Evolutionary conservation across 2,888 invertebrate species (phyloP).

Genomic region (Amaurobius ferox): DNA sequence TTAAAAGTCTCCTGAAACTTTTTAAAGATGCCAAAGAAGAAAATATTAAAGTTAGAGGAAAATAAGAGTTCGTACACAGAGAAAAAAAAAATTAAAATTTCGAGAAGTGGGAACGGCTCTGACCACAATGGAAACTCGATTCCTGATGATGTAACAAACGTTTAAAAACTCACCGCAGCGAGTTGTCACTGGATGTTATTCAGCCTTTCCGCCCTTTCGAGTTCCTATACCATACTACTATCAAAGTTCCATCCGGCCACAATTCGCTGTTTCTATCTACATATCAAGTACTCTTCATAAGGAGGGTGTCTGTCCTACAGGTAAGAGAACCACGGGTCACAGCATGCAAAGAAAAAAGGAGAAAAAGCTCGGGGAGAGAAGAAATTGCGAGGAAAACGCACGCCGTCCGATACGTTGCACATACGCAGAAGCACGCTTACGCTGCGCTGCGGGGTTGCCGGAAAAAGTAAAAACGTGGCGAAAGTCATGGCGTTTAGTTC

Average conservation of each 20-base stretch:
- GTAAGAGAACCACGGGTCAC: not conserved
- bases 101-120: no score
- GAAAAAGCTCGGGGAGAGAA: slow-evolving; percentile 12
- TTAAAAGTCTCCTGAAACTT: no score
- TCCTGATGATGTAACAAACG: no score
- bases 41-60: no score
- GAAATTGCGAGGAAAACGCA: slow-evolving; percentile 13
- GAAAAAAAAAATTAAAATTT: no score
- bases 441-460: slow-evolving; percentile 36
- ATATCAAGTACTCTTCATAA: not conserved
- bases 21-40: no score
- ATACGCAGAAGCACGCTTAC: slow-evolving; percentile 8
- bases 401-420: not conserved
- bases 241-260: not conserved
- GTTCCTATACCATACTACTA: not conserved
- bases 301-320: not conserved
- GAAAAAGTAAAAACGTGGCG: no score
- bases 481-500: slow-evolving; percentile 11
- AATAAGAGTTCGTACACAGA: no score
- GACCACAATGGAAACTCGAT: no score
- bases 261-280: not conserved
- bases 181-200: not conserved
- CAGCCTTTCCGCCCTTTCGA: not conserved
- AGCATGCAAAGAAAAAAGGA: not conserved
- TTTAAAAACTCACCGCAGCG: not conserved